phyloP scores from a whole-genome alignment of 2,113 vertebrate genomes.

The Manacus vitellinus region DNA sequence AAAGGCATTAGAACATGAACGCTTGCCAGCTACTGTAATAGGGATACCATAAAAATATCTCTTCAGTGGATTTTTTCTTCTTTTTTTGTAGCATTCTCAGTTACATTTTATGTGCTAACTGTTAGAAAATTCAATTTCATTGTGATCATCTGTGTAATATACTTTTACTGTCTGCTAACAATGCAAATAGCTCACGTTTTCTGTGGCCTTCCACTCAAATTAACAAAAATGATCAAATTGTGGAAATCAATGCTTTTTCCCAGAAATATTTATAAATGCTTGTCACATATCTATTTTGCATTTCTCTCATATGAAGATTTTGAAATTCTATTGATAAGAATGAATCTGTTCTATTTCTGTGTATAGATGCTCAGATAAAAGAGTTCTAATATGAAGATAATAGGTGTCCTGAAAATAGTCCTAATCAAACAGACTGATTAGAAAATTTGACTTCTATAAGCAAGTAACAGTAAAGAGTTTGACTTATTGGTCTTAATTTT shows the following conservation, averaged over 20 bases:
- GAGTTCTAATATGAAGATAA: background rate
- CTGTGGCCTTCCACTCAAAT: background rate
- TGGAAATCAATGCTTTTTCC: background rate
- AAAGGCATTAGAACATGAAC: background rate
- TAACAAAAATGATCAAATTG: background rate
- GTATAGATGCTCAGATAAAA: background rate
- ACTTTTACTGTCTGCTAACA: background rate
- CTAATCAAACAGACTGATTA: background rate
- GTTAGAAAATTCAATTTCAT: conserved; percentile 1
- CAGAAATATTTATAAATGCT: background rate
- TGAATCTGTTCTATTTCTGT: background rate
- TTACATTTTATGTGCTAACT: background rate
- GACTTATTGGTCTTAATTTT: background rate
- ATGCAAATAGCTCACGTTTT: background rate
- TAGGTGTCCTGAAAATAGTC: background rate
- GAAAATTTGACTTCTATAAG: background rate
- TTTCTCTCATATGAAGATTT: background rate
- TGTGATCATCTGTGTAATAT: background rate
- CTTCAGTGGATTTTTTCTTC: background rate
- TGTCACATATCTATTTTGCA: background rate
- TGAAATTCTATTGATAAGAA: background rate
- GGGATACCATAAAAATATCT: background rate
- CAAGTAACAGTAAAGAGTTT: background rate
- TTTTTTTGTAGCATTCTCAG: background rate
- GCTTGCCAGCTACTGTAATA: background rate